These are phyloP conservation scores for Acropternis orthonyx DNA, from an alignment of 2,797 vertebrate species.

Conservation along the genomic window DNA sequence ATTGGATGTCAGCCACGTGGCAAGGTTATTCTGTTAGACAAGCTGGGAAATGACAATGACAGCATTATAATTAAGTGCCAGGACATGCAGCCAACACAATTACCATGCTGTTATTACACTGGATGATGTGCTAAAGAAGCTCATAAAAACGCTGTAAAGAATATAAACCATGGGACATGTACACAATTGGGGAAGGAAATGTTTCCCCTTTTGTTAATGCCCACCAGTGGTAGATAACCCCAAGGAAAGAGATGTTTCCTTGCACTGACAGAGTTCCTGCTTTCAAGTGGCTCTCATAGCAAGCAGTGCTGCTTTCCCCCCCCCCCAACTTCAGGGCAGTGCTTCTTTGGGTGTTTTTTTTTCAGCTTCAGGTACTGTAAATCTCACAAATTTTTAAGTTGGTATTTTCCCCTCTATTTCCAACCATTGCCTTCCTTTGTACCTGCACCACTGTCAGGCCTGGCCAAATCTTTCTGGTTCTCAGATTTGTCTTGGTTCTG, in stretches of 20 bases:
- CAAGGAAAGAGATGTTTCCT: slow-evolving; percentile 1
- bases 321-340: background rate
- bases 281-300: background rate
- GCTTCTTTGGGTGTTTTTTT: background rate
- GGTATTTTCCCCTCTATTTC: background rate
- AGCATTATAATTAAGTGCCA: slow-evolving; percentile 76
- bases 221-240: background rate
- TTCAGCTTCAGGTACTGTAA: background rate
- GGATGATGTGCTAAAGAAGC: slow-evolving; percentile 67
- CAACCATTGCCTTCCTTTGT: background rate
- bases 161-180: slow-evolving; percentile 56
- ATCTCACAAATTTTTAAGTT: background rate
- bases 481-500: background rate
- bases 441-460: background rate
- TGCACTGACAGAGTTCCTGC: background rate
- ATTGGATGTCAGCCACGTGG: slow-evolving; percentile 64
- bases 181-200: slow-evolving; percentile 12
- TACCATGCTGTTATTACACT: slow-evolving; percentile 69
- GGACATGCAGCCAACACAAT: slow-evolving; percentile 75
- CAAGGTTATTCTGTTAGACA: slow-evolving; percentile 73
- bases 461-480: background rate
- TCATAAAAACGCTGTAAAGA: slow-evolving; percentile 71
- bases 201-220: background rate
- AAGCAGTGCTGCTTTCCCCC: background rate
- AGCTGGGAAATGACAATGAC: slow-evolving; percentile 73